Conservation (phyloP, 2,113 vertebrate species). For the Saimiri boliviensis region DNA sequence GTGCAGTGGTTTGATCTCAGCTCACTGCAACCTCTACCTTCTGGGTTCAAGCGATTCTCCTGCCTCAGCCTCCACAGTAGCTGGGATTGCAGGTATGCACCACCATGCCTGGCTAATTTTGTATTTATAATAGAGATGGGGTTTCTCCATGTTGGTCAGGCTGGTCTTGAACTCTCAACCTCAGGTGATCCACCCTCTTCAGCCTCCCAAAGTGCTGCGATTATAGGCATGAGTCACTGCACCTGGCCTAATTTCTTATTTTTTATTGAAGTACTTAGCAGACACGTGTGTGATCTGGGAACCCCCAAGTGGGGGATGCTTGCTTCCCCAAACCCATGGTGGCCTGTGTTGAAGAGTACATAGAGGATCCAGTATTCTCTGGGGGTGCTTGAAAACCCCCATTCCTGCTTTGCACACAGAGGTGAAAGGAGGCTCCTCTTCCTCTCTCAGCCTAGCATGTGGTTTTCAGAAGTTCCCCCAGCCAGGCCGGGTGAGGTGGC, state of each 20-base stretch:
- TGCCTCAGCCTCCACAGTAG: too few species aligned
- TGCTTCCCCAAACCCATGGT: background rate
- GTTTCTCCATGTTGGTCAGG: background rate
- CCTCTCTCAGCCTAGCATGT: background rate
- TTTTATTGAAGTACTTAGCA: too few species aligned
- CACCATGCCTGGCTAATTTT: too few species aligned
- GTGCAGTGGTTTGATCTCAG: too few species aligned
- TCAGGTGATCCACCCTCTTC: too few species aligned
- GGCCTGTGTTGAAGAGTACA: fast-evolving
- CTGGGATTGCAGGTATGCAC: too few species aligned
- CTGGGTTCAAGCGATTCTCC: too few species aligned
- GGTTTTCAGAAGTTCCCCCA: background rate
- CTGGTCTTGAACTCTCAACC: too few species aligned
- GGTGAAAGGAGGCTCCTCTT: fast-evolving
- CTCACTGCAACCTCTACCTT: too few species aligned
- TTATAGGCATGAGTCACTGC: too few species aligned
- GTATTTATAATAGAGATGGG: background rate
- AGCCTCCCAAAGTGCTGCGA: too few species aligned
- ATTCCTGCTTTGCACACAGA: background rate
- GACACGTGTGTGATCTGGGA: background rate
- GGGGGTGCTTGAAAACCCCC: fast-evolving
- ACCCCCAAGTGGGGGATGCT: fast-evolving
- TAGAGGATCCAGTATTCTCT: fast-evolving
- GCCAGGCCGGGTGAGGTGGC: fast-evolving
- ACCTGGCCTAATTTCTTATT: background rate